Evolutionary conservation across 2,113 vertebrate species (phyloP).

Genomic region (Dromaius novaehollandiae): DNA sequence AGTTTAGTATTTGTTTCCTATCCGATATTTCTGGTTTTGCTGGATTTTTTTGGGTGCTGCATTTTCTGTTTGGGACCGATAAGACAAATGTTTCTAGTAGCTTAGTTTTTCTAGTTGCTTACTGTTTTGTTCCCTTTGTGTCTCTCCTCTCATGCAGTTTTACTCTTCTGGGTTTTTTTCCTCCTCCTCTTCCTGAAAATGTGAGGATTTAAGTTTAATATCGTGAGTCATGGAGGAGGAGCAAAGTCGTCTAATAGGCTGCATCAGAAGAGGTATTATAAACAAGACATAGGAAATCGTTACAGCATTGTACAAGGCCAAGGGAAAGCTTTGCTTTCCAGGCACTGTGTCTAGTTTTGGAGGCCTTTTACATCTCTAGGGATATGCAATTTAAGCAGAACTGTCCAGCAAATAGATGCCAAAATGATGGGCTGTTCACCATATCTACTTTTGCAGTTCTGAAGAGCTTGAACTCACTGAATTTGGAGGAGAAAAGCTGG

Average conservation of each 20-base stretch:
- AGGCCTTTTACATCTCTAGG: background rate
- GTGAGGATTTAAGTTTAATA: background rate
- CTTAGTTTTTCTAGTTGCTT: background rate
- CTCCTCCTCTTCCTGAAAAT: background rate
- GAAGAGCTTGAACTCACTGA: background rate
- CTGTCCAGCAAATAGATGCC: background rate
- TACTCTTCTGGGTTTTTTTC: background rate
- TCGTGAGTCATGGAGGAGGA: background rate
- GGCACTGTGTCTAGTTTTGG: background rate
- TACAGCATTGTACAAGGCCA: background rate
- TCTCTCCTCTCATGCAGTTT: background rate
- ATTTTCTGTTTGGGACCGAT: background rate
- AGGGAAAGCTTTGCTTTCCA: background rate
- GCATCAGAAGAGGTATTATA: background rate
- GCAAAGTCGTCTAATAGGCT: background rate
- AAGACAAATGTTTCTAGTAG: background rate
- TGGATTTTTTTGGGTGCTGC: background rate
- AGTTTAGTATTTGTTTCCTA: background rate
- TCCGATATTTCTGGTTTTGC: background rate
- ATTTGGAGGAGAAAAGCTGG: background rate
- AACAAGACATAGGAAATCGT: background rate
- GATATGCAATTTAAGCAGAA: background rate
- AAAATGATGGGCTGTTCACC: background rate
- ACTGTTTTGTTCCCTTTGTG: background rate
- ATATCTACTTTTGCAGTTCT: background rate